Base-by-base conservation (phyloP, 2,888 invertebrate genomes). In the Perdita meconis region DNA sequence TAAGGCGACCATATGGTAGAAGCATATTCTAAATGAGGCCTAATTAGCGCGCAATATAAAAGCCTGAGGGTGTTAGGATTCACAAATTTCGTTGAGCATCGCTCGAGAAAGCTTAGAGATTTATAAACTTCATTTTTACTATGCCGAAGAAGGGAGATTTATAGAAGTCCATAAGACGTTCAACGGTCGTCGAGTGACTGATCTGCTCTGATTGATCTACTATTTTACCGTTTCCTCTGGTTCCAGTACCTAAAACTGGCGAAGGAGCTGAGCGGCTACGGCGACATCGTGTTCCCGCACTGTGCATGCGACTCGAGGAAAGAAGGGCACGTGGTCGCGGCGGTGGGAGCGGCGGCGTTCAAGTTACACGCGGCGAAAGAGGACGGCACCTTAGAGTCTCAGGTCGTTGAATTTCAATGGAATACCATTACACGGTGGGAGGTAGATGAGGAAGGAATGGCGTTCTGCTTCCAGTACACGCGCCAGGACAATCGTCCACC, bases 201-300 rank as follows among this genome's bases (percentile, higher is more conserved):
- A 2, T 19, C 19, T 47, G 8, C 0, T 47, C 10, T 22, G 16
- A 13, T 19, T 42, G 1, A 0, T 16, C 12, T 30, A 26, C 6
- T 12, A 36, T 51, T 26, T 16, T 12, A 57, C 30, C 63, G 50
- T 40, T 44, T 40, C 10, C 34, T 1, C 10, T 13, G 40, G 10
- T 57, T 44, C 0, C 85, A 95, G 94, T 98, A 98, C 93, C 94
- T 98, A 78, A 95, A 96, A 78, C 93, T 97, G 84, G 98, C 97
- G 19, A 95, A 98, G 72, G 94, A 96, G 83, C 93, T 99, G 86
- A 96, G 97, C 64, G 99, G 99, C 57, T 99, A 99, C 93, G 98
- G 98, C 0, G 96, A 97, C 91, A 95, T 98, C 13, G 96, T 97
- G 60, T 98, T 99, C 93, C 99, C 99, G 34, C 98, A 98, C 93